Conservation (phyloP, 2,797 vertebrate genomes). For the Pangasius djambal region DNA sequence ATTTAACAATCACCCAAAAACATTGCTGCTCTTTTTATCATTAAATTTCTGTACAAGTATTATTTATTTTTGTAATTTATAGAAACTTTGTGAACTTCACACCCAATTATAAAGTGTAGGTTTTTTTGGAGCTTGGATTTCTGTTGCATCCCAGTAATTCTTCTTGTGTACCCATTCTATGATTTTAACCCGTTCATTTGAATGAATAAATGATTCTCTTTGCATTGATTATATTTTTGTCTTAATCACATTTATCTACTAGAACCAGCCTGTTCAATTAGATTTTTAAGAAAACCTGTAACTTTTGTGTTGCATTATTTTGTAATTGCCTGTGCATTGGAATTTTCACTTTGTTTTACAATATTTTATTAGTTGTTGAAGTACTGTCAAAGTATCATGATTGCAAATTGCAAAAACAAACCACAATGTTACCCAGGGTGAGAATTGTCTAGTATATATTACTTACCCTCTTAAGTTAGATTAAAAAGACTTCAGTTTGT, state of each 20-base stretch:
- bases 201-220: slow-evolving; percentile 61
- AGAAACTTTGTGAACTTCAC: slow-evolving; percentile 52
- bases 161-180: slow-evolving; percentile 53
- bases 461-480: neutral
- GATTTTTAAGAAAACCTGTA: neutral
- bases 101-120: slow-evolving; percentile 42
- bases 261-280: neutral
- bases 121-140: slow-evolving; percentile 43
- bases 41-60: slow-evolving; percentile 59
- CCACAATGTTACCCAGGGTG: neutral
- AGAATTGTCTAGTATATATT: neutral
- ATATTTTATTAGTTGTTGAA: neutral
- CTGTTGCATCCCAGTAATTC: slow-evolving; percentile 46
- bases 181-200: slow-evolving; percentile 59
- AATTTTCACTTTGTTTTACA: neutral
- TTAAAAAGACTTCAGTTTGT: neutral
- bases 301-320: neutral
- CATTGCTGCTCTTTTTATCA: slow-evolving; percentile 61
- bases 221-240: slow-evolving; percentile 13
- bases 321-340: neutral
- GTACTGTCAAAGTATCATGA: neutral
- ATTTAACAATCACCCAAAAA: slow-evolving; percentile 53
- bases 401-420: neutral
- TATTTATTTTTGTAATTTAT: slow-evolving; percentile 70
- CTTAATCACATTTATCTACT: neutral